Evolutionary conservation across 2,113 vertebrate species (phyloP).

Genomic region (Agapornis roseicollis): DNA sequence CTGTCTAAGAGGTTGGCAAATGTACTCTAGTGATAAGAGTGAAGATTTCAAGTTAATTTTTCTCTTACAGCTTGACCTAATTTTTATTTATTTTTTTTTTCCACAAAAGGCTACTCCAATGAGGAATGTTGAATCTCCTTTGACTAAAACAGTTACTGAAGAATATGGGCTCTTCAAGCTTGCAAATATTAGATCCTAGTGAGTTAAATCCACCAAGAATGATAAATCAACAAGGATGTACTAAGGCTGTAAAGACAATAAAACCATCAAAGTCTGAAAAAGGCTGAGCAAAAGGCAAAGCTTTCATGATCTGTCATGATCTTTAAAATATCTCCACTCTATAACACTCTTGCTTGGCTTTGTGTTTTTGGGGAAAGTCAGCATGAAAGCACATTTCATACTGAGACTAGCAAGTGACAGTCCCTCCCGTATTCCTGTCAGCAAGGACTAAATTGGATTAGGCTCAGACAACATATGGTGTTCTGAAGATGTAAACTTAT

Average conservation of each 20-base stretch:
- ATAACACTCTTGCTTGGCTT: conserved; percentile 1
- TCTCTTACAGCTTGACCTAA: background rate
- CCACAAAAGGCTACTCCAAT: background rate
- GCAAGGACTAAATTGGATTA: conserved; percentile 56
- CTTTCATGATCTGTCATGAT: background rate
- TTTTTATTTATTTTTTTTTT: background rate
- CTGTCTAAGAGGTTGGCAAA: background rate
- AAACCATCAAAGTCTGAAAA: background rate
- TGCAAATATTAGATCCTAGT: background rate
- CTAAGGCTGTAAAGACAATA: background rate
- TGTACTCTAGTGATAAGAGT: background rate
- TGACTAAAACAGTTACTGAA: background rate
- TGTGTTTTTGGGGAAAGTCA: conserved; percentile 22
- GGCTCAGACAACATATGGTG: conserved; percentile 8
- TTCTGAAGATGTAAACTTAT: conserved; percentile 42
- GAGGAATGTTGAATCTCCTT: background rate
- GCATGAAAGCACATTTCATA: conserved; percentile 34
- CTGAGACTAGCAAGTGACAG: conserved; percentile 33
- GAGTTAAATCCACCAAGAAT: background rate
- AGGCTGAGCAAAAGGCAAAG: background rate
- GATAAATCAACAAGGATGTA: background rate
- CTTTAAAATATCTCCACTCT: conserved; percentile 23
- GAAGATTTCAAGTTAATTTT: background rate
- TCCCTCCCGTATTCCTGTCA: conserved; percentile 54
- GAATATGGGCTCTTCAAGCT: background rate